Evolutionary conservation across 2,888 invertebrate species (phyloP).

Genomic region (Branchipolynoe longqiensis): DNA sequence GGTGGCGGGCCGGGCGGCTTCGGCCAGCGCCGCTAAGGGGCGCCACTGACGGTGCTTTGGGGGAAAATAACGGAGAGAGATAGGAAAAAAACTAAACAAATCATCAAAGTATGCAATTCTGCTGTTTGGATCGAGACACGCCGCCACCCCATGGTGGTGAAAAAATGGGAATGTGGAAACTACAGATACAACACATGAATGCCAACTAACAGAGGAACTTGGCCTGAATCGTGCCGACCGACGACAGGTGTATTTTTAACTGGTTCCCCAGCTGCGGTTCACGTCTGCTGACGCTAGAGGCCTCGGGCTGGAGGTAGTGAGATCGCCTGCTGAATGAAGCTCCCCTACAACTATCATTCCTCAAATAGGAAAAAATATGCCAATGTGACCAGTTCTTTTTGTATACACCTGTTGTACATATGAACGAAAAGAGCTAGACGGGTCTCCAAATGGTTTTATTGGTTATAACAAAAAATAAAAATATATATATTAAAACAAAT

Average conservation of each 20-base stretch:
- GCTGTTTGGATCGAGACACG: slow-evolving; percentile 17
- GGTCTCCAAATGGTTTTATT: slow-evolving; percentile 50
- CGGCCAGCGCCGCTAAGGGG: slow-evolving; percentile 39
- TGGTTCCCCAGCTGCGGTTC: slow-evolving; percentile 54
- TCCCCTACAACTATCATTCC: slow-evolving; percentile 40
- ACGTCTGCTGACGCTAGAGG: slow-evolving; percentile 37
- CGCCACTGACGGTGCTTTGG: slow-evolving; percentile 32
- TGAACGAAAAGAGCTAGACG: slow-evolving; percentile 37
- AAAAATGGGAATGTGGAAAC: background rate
- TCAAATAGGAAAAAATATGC: slow-evolving; percentile 23
- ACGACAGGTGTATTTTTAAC: slow-evolving; percentile 40
- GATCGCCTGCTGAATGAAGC: background rate
- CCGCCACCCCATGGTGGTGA: background rate
- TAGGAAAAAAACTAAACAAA: background rate
- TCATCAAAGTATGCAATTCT: slow-evolving; percentile 57
- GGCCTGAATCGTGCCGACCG: slow-evolving; percentile 20
- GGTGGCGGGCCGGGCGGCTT: slow-evolving; percentile 36
- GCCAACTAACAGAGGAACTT: slow-evolving; percentile 42
- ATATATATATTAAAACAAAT: no score
- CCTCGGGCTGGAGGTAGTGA: slow-evolving; percentile 11
- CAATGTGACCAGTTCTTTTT: slow-evolving; percentile 52
- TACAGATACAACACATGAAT: slow-evolving; percentile 1
- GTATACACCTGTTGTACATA: slow-evolving; percentile 43
- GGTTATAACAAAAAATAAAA: no score
- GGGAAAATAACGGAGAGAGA: slow-evolving; percentile 7